These are phyloP conservation scores for Polyommatus icarus DNA, from an alignment of 2,888 invertebrate genomes.

Conservation along the genomic window DNA sequence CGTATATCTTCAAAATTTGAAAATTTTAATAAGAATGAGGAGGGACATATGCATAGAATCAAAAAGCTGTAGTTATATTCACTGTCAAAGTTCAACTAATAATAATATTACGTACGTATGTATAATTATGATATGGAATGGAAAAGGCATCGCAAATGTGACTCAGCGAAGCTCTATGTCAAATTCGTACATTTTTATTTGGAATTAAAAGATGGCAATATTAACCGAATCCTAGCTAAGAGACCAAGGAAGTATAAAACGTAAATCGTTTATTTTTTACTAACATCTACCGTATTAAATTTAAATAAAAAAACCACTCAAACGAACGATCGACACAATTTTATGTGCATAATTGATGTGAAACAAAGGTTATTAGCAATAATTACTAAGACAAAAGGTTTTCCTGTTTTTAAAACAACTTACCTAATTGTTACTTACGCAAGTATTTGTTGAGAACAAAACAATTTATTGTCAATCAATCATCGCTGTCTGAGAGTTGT, in stretches of 20 bases:
- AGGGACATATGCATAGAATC: too few species aligned
- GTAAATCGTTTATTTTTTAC: neutral
- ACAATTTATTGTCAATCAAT: constrained; percentile 8
- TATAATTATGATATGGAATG: too few species aligned
- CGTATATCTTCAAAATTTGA: too few species aligned
- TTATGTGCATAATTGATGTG: constrained; percentile 27
- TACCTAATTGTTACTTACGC: constrained; percentile 14
- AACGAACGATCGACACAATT: constrained; percentile 15
- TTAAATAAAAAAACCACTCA: constrained; percentile 11
- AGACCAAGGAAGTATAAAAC: neutral
- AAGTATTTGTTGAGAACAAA: constrained; percentile 19
- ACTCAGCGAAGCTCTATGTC: neutral
- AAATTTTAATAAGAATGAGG: too few species aligned
- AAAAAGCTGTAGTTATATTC: too few species aligned
- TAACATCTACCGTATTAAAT: constrained; percentile 1
- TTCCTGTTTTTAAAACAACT: constrained; percentile 55
- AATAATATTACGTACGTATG: too few species aligned
- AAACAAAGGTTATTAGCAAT: constrained; percentile 20
- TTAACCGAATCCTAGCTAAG: neutral
- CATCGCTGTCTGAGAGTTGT: neutral
- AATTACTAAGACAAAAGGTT: constrained; percentile 43
- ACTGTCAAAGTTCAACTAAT: too few species aligned
- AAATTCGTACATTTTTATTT: neutral
- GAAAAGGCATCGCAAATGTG: too few species aligned
- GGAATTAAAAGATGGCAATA: too few species aligned